Percentiles rank a stretch among this genome's conserved stretches.
phyloP scores from a whole-genome alignment of 2,113 vertebrate genomes.

The Clarias magur region DNA sequence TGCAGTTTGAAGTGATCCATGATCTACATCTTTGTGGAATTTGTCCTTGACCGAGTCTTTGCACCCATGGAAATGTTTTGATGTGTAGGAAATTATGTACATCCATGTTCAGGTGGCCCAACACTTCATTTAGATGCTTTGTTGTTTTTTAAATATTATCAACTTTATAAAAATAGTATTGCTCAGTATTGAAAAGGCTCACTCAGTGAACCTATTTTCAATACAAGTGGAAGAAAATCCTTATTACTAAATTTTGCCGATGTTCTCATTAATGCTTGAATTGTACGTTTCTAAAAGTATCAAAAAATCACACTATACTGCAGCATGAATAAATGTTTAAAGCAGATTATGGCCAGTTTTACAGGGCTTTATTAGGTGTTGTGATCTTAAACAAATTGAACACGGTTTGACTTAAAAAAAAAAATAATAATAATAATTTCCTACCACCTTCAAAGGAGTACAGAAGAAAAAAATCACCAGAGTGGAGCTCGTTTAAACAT shows the following conservation, averaged over 20 bases:
- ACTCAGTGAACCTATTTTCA: background rate
- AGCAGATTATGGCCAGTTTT: background rate
- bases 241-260: background rate
- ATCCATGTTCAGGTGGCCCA: background rate
- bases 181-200: background rate
- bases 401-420: background rate
- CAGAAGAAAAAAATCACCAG: constrained; percentile 61
- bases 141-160: background rate
- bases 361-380: background rate
- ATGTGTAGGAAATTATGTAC: background rate
- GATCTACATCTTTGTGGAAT: background rate
- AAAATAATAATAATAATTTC: background rate
- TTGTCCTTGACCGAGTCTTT: background rate
- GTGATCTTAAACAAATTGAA: background rate
- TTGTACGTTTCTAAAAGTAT: background rate
- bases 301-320: background rate
- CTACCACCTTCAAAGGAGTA: background rate
- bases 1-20: background rate
- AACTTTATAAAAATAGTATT: background rate
- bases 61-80: background rate
- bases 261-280: background rate
- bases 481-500: constrained; percentile 68
- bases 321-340: background rate
- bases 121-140: background rate
- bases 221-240: background rate